Base-by-base conservation (phyloP, 2,797 vertebrate genomes). In the Falco cherrug region DNA sequence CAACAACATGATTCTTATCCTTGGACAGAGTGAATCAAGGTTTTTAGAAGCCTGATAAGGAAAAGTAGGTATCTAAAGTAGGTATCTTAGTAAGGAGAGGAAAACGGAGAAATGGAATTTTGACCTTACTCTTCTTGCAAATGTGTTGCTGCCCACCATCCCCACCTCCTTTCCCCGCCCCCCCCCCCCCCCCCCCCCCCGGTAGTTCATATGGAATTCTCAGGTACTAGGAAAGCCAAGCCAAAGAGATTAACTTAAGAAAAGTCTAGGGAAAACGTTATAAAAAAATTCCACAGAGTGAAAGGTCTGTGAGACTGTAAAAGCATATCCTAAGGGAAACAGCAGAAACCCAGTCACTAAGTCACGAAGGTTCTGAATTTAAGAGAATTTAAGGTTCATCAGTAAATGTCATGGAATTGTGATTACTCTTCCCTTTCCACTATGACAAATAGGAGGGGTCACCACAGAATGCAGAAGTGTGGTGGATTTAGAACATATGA, bases 181-280 rank as follows among this genome's bases (percentile, higher is more conserved):
- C 26, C 91, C 74, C 91, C 70, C 43, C 80, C 95, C 70, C 43
- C 65, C n/a, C 26, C 90, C 70, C 90, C 70, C 43, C 80, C 95
- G 91, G 83, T 85, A 95, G 82, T 68, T 94, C 54, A 47, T 45
- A 75, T n/a, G 79, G 89, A 96, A 93, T 81, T 94, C 73, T 95
- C 78, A 81, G 60, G 67, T 90, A 94, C 22, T 81, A 82, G 64
- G 12, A 94, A 90, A 91, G 22, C 56, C 59, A 93, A 86, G 77
- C 50, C 85, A 96, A 95, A 84, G 59, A 26, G 69, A 86, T 56
- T 87, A 79, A 94, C 8, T 85, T 68, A 45, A 87, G 64, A 85
- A 37, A 93, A 92, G 47, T 75, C 89, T 95, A 85, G 76, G 35
- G n/a, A 76, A 95, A 88, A 79, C 1, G 5, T 84, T 79, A 87